These are phyloP conservation scores for Thunnus maccoyii DNA, from an alignment of 2,113 vertebrate species.

Conservation along the genomic window DNA sequence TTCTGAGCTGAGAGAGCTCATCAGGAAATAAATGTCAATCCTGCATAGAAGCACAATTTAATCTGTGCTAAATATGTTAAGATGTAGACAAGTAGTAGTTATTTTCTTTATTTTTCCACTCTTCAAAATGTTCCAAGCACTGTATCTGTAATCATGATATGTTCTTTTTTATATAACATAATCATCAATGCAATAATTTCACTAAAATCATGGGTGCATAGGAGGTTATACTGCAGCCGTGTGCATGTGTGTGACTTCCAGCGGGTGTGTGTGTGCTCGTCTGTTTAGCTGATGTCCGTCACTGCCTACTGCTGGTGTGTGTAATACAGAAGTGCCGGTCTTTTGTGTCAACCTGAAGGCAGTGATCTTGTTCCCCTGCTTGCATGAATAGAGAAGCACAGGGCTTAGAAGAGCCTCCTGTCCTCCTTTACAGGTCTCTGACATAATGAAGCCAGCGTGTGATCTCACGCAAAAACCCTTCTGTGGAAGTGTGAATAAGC, in stretches of 20 bases:
- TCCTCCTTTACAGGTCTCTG: constrained; percentile 64
- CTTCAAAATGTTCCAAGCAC: not conserved
- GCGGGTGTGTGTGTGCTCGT: constrained; percentile 29
- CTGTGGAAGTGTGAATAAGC: constrained; percentile 35
- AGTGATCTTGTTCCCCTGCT: constrained; percentile 58
- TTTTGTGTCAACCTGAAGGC: constrained; percentile 63
- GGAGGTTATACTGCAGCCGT: not conserved
- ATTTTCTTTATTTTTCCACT: not conserved
- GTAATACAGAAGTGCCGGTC: constrained; percentile 53
- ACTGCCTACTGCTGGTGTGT: constrained; percentile 47
- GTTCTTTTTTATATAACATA: no score
- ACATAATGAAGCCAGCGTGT: constrained; percentile 73
- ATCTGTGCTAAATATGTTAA: not conserved
- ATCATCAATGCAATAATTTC: no score
- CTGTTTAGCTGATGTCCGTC: constrained; percentile 28
- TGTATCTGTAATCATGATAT: no score
- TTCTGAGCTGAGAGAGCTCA: no score
- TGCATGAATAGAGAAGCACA: constrained; percentile 63
- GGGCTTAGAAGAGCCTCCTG: constrained; percentile 54
- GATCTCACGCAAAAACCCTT: constrained; percentile 42
- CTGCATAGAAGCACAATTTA: no score
- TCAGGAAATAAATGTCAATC: no score
- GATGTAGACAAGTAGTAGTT: not conserved
- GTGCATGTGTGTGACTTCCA: constrained; percentile 15
- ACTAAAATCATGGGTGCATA: not conserved